Evolutionary conservation across 2,797 vertebrate species (phyloP), one percentile per base, ranked within the genome.

Genomic region (Octomys mimax): DNA sequence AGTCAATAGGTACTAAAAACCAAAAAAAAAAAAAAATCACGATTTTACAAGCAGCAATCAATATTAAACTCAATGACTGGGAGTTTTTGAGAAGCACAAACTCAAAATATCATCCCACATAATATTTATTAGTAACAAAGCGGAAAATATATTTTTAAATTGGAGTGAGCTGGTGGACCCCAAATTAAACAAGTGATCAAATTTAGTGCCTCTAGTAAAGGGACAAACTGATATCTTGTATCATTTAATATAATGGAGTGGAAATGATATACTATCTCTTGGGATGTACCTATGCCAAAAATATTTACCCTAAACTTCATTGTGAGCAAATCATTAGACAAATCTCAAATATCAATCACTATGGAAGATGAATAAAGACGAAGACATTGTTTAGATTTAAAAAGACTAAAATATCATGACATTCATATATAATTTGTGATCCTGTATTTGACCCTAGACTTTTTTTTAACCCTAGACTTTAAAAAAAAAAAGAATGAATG

Each of bases 171-270:
- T 77, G 16, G 11, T 90, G 18, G 71, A 31, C 36, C 18, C 22
- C 33, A 66, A 36, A 22, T 93, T 90, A 66, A 85, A 89, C 24
- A 96, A 93, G 75, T 54, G 77, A 78, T 95, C n/a, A 90, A 92
- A 77, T 19, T 59, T 81, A 77, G 78, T 49, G 87, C n/a, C 13
- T 87, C 77, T 33, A 90, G 19, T 94, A 90, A 87, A 75, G 36
- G 7, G 31, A 91, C n/a, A 94, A 89, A 88, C 59, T 87, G 75
- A 77, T 62, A 87, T 24, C 31, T 87, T 49, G 24, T 92, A 33
- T 26, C 59, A 91, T 39, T n/a, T 87, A 57, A 71, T 87, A n/a
- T n/a, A 33, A 73, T 42, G 5, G 39, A 84, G 16, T 81, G 8
- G 46, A 28, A 80, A 93, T 18, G 33, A 87, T 39, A 73, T 4